These are phyloP conservation scores for Laticauda colubrina DNA, from an alignment of 2,113 vertebrate genomes.

Conservation along the genomic window DNA sequence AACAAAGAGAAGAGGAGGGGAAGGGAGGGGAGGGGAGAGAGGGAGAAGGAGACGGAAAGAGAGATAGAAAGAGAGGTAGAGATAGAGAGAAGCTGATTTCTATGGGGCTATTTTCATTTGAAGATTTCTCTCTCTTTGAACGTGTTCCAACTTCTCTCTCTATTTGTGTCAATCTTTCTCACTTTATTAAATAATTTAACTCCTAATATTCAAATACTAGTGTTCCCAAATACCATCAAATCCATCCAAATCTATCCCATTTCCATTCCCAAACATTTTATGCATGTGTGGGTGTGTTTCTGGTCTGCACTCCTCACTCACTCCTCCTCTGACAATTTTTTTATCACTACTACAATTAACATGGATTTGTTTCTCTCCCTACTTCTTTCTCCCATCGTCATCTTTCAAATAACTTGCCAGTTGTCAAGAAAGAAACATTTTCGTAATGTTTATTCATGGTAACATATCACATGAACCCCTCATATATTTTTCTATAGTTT, in stretches of 20 bases:
- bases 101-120: too few relatives aligned
- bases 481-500: background rate
- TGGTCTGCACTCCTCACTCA: background rate
- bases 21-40: too few relatives aligned
- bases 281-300: too few relatives aligned
- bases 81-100: too few relatives aligned
- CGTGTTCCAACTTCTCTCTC: background rate
- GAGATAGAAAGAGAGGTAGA: too few relatives aligned
- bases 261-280: background rate
- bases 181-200: background rate
- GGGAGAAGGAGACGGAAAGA: too few relatives aligned
- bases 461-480: background rate
- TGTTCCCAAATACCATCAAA: background rate
- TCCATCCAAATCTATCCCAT: background rate
- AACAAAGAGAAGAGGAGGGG: too few relatives aligned
- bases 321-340: background rate
- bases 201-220: background rate
- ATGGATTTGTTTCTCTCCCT: background rate
- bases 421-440: background rate
- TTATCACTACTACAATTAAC: background rate
- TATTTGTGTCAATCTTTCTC: background rate
- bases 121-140: background rate
- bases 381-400: background rate
- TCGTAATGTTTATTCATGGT: background rate
- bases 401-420: background rate